Conservation (phyloP, 92 coral and sea anemone species). For the Metridium senile region DNA sequence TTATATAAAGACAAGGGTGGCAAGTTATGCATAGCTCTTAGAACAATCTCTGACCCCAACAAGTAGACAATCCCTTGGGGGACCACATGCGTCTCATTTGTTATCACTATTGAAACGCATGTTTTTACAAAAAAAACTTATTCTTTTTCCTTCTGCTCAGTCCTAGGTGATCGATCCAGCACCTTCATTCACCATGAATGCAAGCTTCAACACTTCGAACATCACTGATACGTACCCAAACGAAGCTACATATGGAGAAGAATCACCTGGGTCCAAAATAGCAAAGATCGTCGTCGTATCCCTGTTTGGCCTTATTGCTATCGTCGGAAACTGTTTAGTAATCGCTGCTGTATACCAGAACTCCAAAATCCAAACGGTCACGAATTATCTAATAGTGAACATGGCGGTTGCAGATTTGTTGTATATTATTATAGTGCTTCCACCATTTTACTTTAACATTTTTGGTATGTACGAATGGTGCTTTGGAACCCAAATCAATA, state of each 20-base stretch:
- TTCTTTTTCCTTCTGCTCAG: no score
- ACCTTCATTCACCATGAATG: slow-evolving; percentile 5
- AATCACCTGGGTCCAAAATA: slow-evolving; percentile 21
- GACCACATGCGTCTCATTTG: no score
- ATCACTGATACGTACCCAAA: neutral
- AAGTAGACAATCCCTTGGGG: no score
- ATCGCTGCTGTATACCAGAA: slow-evolving; percentile 60
- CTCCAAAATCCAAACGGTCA: slow-evolving; percentile 66
- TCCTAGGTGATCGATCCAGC: no score
- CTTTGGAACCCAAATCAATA: slow-evolving; percentile 30
- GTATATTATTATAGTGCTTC: slow-evolving; percentile 63
- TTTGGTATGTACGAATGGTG: slow-evolving; percentile 55
- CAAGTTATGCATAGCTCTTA: no score
- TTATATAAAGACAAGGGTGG: no score
- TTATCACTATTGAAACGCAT: no score
- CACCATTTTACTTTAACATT: slow-evolving; percentile 57
- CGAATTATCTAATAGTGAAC: slow-evolving; percentile 78
- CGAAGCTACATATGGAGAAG: neutral
- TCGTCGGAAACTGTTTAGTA: slow-evolving; percentile 70
- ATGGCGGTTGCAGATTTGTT: slow-evolving; percentile 76
- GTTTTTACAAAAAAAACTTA: neutral
- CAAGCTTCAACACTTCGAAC: neutral
- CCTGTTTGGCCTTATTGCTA: slow-evolving; percentile 43
- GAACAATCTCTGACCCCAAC: no score
- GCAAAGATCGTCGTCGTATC: slow-evolving; percentile 27